Conservation (phyloP, 2,797 vertebrate genomes). For the Lemur catta region DNA sequence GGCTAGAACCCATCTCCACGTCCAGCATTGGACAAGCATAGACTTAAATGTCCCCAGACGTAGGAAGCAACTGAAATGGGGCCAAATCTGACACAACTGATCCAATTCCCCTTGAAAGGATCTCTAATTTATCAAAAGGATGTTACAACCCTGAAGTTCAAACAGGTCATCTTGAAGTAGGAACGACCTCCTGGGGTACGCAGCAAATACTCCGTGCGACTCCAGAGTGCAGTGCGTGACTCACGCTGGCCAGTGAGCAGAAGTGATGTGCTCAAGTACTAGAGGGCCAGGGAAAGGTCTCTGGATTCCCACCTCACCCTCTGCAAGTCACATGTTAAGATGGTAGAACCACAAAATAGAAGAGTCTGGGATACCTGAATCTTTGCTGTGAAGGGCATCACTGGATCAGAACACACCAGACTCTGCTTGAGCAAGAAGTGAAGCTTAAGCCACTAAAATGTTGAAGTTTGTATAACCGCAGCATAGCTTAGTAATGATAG, state of each 20-base stretch:
- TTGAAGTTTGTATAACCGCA: not conserved
- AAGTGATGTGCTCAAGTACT: not conserved
- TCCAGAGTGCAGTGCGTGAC: not conserved
- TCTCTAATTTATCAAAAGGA: not conserved
- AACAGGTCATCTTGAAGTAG: not conserved
- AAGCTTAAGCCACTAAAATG: not conserved
- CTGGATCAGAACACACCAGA: not conserved
- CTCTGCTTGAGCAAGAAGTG: not conserved
- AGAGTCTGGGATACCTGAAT: not conserved
- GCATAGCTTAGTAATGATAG: not conserved
- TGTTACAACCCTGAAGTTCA: not conserved
- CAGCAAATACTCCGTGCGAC: not conserved
- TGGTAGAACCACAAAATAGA: not conserved
- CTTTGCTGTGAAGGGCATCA: not conserved
- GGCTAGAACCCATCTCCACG: not conserved
- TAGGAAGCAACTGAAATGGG: not conserved
- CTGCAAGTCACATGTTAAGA: not conserved
- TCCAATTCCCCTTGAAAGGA: not conserved
- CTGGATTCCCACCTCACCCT: not conserved
- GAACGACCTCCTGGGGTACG: not conserved
- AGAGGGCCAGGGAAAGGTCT: not conserved
- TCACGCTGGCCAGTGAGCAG: not conserved
- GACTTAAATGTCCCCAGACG: not conserved
- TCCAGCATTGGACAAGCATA: not conserved
- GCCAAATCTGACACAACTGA: not conserved